Percentiles rank a stretch among this genome's conserved stretches.
These are phyloP conservation scores for Acrocephalus scirpaceus DNA, from an alignment of 2,797 vertebrate species.

Conservation along the genomic window DNA sequence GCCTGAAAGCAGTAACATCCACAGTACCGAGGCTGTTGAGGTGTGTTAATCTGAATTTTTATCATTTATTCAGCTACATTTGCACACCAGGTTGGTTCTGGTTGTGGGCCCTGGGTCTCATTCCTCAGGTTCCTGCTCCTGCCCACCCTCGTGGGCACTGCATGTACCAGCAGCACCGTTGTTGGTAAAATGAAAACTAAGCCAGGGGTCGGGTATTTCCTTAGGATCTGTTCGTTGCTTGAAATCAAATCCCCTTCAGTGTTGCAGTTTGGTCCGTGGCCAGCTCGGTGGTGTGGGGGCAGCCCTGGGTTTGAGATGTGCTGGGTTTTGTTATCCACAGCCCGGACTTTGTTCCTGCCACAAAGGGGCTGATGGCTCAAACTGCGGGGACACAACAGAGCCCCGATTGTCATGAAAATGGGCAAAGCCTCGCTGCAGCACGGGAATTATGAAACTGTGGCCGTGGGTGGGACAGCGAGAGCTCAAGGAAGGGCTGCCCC, in stretches of 20 bases:
- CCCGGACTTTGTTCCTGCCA: conserved; percentile 45
- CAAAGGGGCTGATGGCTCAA: conserved; percentile 48
- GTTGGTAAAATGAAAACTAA: neutral
- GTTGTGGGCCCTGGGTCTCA: rapidly evolving
- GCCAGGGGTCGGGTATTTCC: neutral
- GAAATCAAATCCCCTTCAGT: neutral
- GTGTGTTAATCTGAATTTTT: neutral
- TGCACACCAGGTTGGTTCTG: neutral
- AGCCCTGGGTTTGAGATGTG: neutral
- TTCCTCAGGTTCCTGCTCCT: neutral
- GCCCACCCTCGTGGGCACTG: rapidly evolving
- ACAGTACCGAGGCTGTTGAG: neutral
- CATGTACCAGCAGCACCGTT: no score
- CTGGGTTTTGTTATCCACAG: neutral
- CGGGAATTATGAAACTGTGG: neutral
- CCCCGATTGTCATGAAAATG: conserved; percentile 60
- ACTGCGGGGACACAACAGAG: conserved; percentile 46
- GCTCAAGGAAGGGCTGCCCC: neutral
- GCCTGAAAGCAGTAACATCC: rapidly evolving
- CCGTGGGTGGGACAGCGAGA: neutral
- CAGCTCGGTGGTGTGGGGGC: neutral
- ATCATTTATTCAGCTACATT: neutral
- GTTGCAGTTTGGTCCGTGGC: neutral
- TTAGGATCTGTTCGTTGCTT: neutral
- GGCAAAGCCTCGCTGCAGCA: neutral